Evolutionary conservation across 2,797 vertebrate genomes (phyloP), one percentile per base, ranked within the genome.

Genomic region (Telmatherina bonti): DNA sequence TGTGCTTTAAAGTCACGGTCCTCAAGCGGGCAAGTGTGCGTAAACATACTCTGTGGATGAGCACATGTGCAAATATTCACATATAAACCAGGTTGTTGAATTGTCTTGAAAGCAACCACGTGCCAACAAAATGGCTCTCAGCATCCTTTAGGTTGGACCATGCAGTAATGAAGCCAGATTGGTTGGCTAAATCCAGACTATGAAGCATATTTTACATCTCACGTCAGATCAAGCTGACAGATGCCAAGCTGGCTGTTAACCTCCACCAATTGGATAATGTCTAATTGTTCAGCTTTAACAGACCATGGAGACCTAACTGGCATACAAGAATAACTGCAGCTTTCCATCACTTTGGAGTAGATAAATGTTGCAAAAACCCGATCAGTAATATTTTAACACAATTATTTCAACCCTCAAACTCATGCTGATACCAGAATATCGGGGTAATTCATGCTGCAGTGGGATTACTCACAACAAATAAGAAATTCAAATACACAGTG

Each of bases 171-270:
- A 78, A 60, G 70, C 79, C 88, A 87, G 82, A 84, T 84, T 76
- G 83, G 69, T 70, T 72, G 76, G 61, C 70, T 85, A 73, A 83
- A 72, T 83, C 62, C 67, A 71, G 72, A 83, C 84, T 67, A 67
- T 54, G 74, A 81, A 85, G 72, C 85, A 87, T 87, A 90, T 84
- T 90, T 87, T 83, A 85, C 85, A 81, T 85, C 79, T 90, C 72
- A 71, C 84, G 84, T 92, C 83, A 83, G 86, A 89, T 89, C 76
- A 81, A 72, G 84, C 78, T 79, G 80, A 73, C 85, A 78, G 70
- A 87, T 83, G 79, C 54, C 73, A 55, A 79, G 76, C 80, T 30
- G 66, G 68, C 83, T 89, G 87, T 84, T 83, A 87, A 66, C 67
- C 74, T 90, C 55, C 78, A 79, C 81, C 81, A 70, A 81, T 76